Evolutionary conservation across 2,888 invertebrate genomes (phyloP).

Genomic region (Sesamia inferens): DNA sequence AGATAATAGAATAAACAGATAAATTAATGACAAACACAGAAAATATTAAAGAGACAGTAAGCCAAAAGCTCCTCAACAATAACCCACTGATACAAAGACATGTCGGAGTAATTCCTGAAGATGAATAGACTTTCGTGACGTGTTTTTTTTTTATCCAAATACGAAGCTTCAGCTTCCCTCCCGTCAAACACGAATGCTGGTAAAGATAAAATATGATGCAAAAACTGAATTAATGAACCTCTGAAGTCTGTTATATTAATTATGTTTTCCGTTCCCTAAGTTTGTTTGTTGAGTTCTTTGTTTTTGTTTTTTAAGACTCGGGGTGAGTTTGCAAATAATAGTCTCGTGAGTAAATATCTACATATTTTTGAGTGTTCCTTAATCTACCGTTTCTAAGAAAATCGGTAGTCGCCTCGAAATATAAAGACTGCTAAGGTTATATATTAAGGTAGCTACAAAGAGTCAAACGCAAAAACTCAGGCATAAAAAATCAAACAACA

Average conservation of each 20-base stretch:
- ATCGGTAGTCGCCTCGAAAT: too few relatives aligned
- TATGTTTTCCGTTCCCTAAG: constrained; percentile 55
- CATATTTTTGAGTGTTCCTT: constrained; percentile 1
- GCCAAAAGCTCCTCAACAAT: constrained; percentile 30
- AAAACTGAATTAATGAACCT: constrained; percentile 65
- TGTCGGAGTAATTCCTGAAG: constrained; percentile 53
- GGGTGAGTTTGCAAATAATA: constrained; percentile 34
- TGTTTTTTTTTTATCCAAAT: constrained; percentile 52
- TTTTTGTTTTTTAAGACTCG: constrained; percentile 48
- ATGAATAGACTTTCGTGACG: constrained; percentile 56
- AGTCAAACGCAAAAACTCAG: too few relatives aligned
- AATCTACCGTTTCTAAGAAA: background rate
- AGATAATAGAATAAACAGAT: background rate
- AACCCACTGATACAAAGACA: constrained; percentile 45
- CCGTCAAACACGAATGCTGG: constrained; percentile 59
- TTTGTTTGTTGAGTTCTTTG: constrained; percentile 56
- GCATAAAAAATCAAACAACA: too few relatives aligned
- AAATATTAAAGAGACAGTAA: constrained; percentile 8
- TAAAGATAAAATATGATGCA: constrained; percentile 65
- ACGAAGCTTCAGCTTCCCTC: constrained; percentile 31
- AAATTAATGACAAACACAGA: constrained; percentile 6
- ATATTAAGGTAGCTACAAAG: too few relatives aligned
- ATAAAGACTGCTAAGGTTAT: too few relatives aligned
- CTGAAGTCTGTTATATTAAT: constrained; percentile 62
- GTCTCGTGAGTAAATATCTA: constrained; percentile 25